Base-by-base conservation (phyloP, 2,113 vertebrate genomes). In the Sarotherodon lohbergeri region DNA sequence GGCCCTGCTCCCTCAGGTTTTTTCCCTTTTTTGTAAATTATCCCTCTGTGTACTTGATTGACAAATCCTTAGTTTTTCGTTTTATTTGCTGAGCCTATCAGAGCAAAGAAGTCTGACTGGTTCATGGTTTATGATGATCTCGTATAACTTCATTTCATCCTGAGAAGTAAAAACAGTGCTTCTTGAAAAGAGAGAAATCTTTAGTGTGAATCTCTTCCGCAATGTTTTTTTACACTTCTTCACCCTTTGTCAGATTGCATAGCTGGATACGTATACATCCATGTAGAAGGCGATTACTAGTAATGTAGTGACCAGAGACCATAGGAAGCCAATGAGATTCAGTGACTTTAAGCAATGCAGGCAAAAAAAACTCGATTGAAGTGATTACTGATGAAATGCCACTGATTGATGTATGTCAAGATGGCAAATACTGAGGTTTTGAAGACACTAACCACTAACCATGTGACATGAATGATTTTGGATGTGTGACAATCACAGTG, bases 391-490 rank as follows among this genome's bases (percentile, higher is more conserved):
- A 27, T 39, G 17, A 63, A 2, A 36, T 24, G 7, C 19, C 6
- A 41, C 1, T 5, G 3, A 3, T 19, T 22, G 11, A 68, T 14
- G 19, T 68, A 16, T 27, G n/a, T 43, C 7, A 46, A 73, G n/a
- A 46, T 43, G n/a, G 3, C 22, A 46, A 16, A 73, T 16, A 71
- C 7, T 24, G 14, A 71, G n/a, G 66, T 71, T 71, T 71, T 71
- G 0, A 39, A 66, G 10, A 66, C 0, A 66, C 19, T 9, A 22
- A 22, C 63, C 0, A 8, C 36, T 68, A 71, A 41, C 36, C n/a
- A 43, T 41, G 36, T 71, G 36, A 43, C 36, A 41, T 71, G 36
- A 71, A 71, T 0, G 1, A 43, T 6, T 71, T 39, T 71, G 39
- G 41, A 41, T 41, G 39, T 16, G 66, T 71, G 39, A 46, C 0